Evolutionary conservation across 2,888 invertebrate species (phyloP).

Genomic region (Nycteola revayana): DNA sequence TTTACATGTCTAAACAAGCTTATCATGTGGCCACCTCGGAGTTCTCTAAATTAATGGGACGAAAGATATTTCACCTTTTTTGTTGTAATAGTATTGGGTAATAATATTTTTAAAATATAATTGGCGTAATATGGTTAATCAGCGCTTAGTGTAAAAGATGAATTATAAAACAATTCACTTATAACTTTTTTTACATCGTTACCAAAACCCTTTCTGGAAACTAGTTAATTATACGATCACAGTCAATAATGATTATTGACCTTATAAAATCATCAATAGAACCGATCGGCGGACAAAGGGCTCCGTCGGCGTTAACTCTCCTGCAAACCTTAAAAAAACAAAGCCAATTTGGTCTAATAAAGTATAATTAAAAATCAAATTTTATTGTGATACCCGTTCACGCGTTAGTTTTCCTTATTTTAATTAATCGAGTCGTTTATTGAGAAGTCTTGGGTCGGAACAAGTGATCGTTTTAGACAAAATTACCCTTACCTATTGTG

Average conservation of each 20-base stretch:
- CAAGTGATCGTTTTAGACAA: conserved; percentile 52
- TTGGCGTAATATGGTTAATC: conserved; percentile 37
- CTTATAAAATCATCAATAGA: conserved; percentile 78
- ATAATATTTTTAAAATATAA: conserved; percentile 26
- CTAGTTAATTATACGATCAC: conserved; percentile 74
- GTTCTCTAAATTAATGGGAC: conserved; percentile 68
- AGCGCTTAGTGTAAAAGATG: conserved; percentile 32
- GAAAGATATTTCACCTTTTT: conserved; percentile 49
- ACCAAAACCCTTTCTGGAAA: conserved; percentile 49
- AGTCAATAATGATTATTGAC: conserved; percentile 77
- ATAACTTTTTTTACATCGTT: conserved; percentile 25
- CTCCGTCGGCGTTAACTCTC: conserved; percentile 52
- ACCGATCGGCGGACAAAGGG: conserved; percentile 66
- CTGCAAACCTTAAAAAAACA: conserved; percentile 60
- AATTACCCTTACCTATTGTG: conserved; percentile 55
- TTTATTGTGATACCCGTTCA: conserved; percentile 70
- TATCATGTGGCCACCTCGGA: conserved; percentile 73
- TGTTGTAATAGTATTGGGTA: conserved; percentile 14
- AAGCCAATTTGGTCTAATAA: conserved; percentile 75
- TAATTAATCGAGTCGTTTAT: conserved; percentile 72
- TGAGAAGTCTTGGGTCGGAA: conserved; percentile 48
- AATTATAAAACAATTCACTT: conserved; percentile 33
- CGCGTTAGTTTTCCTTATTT: conserved; percentile 59
- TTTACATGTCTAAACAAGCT: conserved; percentile 67
- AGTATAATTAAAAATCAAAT: conserved; percentile 74